A percentile compares a stretch with the other conserved stretches of the same genome.
Conservation (phyloP, 2,888 invertebrate genomes). For the Cosmia trapezina region DNA sequence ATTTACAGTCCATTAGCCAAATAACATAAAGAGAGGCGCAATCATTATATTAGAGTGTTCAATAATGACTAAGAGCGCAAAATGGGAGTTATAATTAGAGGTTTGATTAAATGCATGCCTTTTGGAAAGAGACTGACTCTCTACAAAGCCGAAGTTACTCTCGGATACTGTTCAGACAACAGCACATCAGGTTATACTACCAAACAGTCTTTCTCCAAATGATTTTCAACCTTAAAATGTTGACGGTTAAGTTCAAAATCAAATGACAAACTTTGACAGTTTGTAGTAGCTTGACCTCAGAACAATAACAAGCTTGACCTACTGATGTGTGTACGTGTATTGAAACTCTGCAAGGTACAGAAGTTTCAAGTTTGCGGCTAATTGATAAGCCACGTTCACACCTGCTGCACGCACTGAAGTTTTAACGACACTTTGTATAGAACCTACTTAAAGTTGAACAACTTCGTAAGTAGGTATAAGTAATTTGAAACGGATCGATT, state of each 20-base stretch:
- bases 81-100: not conserved
- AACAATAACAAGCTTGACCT: no score
- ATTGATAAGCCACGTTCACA: conserved; percentile 48
- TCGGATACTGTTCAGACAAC: not conserved
- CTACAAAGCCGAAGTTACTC: not conserved
- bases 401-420: conserved; percentile 26
- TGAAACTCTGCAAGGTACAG: conserved; percentile 4
- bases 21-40: not conserved
- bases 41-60: not conserved
- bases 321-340: not conserved
- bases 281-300: no score
- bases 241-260: no score
- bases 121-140: not conserved
- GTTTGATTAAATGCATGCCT: not conserved
- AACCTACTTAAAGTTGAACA: conserved; percentile 25
- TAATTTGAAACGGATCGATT: conserved; percentile 22
- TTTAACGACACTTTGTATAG: conserved; percentile 33
- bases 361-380: conserved; percentile 25
- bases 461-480: conserved; percentile 29
- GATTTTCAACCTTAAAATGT: no score
- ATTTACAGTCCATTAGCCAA: no score
- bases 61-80: not conserved
- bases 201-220: no score
- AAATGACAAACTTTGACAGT: no score
- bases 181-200: no score